A percentile compares a stretch with the other conserved stretches of the same genome.
phyloP scores from a whole-genome alignment of 92 coral and sea anemone genomes.

The Zoanthus sansibaricus region DNA sequence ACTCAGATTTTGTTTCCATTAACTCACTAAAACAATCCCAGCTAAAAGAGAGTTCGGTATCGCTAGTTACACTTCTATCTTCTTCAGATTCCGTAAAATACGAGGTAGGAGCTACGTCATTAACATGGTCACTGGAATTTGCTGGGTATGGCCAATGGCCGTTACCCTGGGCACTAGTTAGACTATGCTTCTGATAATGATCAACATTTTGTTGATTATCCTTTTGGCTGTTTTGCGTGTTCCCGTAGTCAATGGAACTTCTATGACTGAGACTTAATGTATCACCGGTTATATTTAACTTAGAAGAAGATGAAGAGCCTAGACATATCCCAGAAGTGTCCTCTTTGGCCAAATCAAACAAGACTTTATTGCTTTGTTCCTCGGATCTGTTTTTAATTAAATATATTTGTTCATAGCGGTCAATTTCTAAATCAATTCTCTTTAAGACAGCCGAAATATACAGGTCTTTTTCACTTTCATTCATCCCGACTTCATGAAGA shows the following conservation, averaged over 20 bases:
- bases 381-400: constrained; percentile 7
- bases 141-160: not conserved
- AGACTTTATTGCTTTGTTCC: not conserved
- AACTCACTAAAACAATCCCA: constrained; percentile 30
- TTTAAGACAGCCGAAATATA: constrained; percentile 27
- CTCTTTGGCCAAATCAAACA: constrained; percentile 1
- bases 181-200: not conserved
- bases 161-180: not conserved
- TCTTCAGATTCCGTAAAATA: constrained; percentile 2
- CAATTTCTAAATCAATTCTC: constrained; percentile 17
- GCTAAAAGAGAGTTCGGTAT: not conserved
- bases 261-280: not conserved
- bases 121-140: not conserved
- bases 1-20: not conserved
- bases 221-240: not conserved
- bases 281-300: not conserved
- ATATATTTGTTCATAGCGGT: constrained; percentile 6
- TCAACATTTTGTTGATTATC: not conserved
- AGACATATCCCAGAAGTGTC: constrained; percentile 4
- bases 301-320: constrained; percentile 1
- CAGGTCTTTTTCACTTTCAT: constrained; percentile 20
- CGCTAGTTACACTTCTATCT: not conserved
- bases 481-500: constrained; percentile 7
- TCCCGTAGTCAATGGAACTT: no score
- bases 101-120: not conserved